Percentiles rank a stretch among this genome's conserved stretches.
Evolutionary conservation across 2,113 vertebrate genomes (phyloP).

Genomic region (Platanista minor): DNA sequence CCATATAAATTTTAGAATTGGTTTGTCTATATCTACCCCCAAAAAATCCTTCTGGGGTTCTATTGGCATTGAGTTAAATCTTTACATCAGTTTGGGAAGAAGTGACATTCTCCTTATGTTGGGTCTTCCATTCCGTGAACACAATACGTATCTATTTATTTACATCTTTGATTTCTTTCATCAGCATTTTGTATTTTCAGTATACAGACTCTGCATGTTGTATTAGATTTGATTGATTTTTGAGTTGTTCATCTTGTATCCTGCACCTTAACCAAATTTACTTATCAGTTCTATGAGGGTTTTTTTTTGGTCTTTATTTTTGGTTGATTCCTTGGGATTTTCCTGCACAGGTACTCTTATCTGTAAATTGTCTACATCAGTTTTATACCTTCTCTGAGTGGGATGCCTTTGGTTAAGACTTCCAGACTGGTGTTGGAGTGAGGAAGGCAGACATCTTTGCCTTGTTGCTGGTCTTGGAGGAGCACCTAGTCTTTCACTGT

Average conservation of each 20-base stretch:
- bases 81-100: not conserved
- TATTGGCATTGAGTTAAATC: not conserved
- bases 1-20: not conserved
- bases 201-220: accelerated
- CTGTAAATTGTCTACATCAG: not conserved
- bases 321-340: not conserved
- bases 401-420: too few relatives aligned
- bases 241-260: not conserved
- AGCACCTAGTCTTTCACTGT: too few relatives aligned
- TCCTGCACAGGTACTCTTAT: not conserved
- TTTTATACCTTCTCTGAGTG: accelerated
- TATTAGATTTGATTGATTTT: not conserved
- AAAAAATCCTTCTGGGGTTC: not conserved
- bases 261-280: too few relatives aligned
- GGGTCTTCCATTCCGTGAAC: not conserved
- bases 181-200: not conserved
- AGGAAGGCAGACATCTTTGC: accelerated
- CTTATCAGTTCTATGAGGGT: not conserved
- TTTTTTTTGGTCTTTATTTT: not conserved
- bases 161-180: not conserved
- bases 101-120: accelerated
- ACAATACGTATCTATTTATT: not conserved
- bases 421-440: not conserved
- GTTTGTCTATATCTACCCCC: not conserved
- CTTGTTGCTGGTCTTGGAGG: not conserved